Evolutionary conservation across 2,113 vertebrate species (phyloP).

Genomic region (Potamarius usumacintae): DNA sequence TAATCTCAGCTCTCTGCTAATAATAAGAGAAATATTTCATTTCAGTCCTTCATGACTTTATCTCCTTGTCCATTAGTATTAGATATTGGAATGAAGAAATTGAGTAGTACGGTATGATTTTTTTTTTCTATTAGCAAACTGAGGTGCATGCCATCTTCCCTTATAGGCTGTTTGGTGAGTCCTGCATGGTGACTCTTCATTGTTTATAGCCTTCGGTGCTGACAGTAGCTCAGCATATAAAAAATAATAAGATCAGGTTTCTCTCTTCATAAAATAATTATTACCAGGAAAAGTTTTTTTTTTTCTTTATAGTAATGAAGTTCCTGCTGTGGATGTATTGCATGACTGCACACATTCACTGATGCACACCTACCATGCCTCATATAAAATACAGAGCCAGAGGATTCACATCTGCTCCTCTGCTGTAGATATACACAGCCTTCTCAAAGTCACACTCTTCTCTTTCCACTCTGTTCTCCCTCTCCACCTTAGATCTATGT

Average conservation of each 20-base stretch:
- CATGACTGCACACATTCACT: constrained; percentile 16
- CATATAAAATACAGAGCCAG: constrained; percentile 17
- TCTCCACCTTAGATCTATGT: background rate
- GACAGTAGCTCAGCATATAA: constrained; percentile 4
- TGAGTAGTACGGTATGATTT: background rate
- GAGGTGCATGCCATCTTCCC: background rate
- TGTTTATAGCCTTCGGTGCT: background rate
- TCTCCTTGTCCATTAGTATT: background rate
- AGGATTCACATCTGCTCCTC: constrained; percentile 26
- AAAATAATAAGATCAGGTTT: constrained; percentile 22
- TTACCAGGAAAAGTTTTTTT: background rate
- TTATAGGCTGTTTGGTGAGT: background rate
- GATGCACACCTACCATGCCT: background rate
- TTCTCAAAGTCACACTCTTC: background rate
- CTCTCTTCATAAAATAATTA: constrained; percentile 30
- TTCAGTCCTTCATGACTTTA: background rate
- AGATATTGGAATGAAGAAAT: background rate
- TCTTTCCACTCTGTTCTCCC: background rate
- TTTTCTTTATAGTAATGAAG: constrained; percentile 26
- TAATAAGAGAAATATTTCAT: constrained; percentile 10
- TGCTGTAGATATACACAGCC: background rate
- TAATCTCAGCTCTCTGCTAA: background rate
- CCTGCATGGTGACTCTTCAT: background rate
- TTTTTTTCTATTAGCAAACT: background rate
- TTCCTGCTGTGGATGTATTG: background rate